These are phyloP conservation scores for Cyanocitta stelleri DNA, from an alignment of 2,113 vertebrate species.

Conservation along the genomic window DNA sequence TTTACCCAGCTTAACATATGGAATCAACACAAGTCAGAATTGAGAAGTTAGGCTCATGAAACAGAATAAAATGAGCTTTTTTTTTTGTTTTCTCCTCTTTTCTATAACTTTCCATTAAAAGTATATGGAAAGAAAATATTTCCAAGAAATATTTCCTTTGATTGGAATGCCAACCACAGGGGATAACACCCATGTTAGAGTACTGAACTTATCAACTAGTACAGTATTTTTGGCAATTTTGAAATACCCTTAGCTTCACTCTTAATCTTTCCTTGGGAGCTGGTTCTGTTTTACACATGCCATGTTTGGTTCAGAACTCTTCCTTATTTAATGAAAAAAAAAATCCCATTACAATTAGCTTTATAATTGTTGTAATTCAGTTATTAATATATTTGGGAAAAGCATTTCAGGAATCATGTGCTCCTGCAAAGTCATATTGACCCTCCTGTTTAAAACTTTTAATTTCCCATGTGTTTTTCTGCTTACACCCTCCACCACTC, in stretches of 20 bases:
- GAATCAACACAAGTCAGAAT: neutral
- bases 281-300: neutral
- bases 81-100: neutral
- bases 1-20: neutral
- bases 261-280: neutral
- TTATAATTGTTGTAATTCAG: neutral
- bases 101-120: neutral
- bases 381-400: neutral
- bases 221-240: neutral
- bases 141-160: neutral
- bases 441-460: neutral
- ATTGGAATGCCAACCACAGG: neutral
- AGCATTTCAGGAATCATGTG: neutral
- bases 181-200: neutral
- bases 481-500: neutral
- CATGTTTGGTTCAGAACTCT: neutral
- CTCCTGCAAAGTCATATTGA: neutral
- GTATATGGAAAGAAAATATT: neutral
- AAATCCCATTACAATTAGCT: neutral
- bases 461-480: neutral
- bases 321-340: neutral
- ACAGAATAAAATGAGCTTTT: neutral
- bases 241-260: neutral
- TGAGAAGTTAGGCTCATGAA: neutral
- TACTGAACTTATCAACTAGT: neutral